Base-by-base conservation (phyloP, 2,113 vertebrate species). In the Grus americana region DNA sequence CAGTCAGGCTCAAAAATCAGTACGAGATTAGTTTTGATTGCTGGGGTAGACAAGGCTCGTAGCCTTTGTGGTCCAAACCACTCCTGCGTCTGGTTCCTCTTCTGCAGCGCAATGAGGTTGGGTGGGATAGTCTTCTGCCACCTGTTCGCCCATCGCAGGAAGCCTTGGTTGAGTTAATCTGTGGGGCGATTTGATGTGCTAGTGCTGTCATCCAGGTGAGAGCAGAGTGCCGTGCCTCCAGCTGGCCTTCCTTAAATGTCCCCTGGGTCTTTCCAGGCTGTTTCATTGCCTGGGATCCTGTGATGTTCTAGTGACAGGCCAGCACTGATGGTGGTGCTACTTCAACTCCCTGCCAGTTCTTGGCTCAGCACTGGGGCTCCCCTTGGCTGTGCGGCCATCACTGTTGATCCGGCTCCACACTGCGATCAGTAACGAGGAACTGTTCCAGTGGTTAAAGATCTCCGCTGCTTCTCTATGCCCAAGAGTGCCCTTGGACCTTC, bases 71-170 rank as follows among this genome's bases (percentile, higher is more conserved):
- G 36, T 52, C 46, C 65, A 62, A 70, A 58, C 18, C n/a, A 34
- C 30, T 76, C 62, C 36, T 49, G 49, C 6, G 6, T 55, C 52
- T 70, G 24, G 38, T 44, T 91, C 96, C 36, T 86, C 19, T 58
- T 63, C 36, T 6, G 6, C 18, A 10, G 21, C 62, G 21, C 36
- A 47, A 11, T 2, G 23, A 65, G 18, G 36, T 20, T 10, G 12
- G 27, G 16, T 40, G 59, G 34, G n/a, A 80, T 27, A 42, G 9
- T 4, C 13, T 68, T 75, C 40, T 79, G 42, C 6, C 10, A 9
- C 19, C 16, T 6, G 3, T 24, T 27, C 1, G 0, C 19, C 36
- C 9, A 5, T 16, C 6, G 0, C 0, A 0, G n/a, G 15, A 79
- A 75, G 40, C 32, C 34, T 59, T 36, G 49, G 34, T 6, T 76